Conservation (phyloP, 2,113 vertebrate genomes). For the Thoracochromis brauschi region DNA sequence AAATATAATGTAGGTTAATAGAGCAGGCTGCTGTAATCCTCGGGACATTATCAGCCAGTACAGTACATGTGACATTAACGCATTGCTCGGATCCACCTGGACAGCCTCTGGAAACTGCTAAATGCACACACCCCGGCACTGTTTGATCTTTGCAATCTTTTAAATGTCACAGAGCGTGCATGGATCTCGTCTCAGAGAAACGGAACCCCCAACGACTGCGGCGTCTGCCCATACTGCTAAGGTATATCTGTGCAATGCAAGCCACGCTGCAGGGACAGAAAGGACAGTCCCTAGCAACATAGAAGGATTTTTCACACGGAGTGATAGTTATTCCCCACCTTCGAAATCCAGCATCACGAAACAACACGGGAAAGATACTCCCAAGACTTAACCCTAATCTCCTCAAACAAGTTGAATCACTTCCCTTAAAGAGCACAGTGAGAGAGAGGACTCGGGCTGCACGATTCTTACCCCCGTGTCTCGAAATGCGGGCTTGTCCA, state of each 20-base stretch:
- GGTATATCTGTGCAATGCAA: constrained; percentile 5
- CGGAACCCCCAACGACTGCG: constrained; percentile 4
- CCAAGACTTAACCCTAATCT: constrained; percentile 63
- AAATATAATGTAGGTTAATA: constrained; percentile 54
- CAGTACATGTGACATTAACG: constrained; percentile 28
- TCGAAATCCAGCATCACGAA: constrained; percentile 41
- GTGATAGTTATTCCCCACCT: background rate
- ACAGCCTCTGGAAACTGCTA: background rate
- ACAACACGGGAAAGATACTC: constrained; percentile 63
- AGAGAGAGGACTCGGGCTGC: constrained; percentile 1
- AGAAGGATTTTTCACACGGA: background rate
- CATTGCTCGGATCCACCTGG: constrained; percentile 34
- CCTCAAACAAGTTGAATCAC: constrained; percentile 69
- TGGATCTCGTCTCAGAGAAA: background rate
- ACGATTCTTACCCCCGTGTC: constrained; percentile 43
- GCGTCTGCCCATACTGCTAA: background rate
- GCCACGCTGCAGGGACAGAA: constrained; percentile 4
- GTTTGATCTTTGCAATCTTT: background rate
- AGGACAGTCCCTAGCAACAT: background rate
- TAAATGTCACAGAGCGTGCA: background rate
- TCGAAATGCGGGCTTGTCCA: constrained; percentile 37
- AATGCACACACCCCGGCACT: background rate
- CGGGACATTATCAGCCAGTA: background rate
- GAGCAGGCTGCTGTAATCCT: constrained; percentile 55
- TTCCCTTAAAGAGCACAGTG: constrained; percentile 34